Conservation (phyloP, 2,113 vertebrate genomes). For the Dunckerocampus dactyliophorus region DNA sequence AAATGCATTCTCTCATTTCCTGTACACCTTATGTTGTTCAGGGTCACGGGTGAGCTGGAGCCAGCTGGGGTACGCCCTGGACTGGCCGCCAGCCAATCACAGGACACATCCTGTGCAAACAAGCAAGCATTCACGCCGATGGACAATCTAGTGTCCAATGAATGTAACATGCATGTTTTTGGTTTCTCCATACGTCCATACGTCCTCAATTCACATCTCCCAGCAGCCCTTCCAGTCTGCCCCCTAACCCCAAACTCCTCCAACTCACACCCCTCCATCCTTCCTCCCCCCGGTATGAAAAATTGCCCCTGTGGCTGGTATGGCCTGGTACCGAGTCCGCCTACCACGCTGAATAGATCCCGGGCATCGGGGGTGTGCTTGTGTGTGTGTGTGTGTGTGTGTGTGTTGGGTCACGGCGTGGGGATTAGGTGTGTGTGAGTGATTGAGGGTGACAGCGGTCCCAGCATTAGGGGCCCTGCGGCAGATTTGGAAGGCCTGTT, state of each 20-base stretch:
- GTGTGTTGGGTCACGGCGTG: constrained; percentile 64
- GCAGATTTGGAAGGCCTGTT: constrained; percentile 73
- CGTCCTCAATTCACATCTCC: neutral
- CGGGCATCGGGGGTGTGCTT: constrained; percentile 15
- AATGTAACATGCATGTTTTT: neutral
- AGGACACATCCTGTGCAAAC: no score
- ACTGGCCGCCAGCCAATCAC: no score
- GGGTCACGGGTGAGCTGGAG: no score
- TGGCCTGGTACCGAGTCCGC: constrained; percentile 61
- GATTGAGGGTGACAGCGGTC: constrained; percentile 76
- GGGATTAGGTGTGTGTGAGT: constrained; percentile 74
- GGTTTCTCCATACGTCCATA: neutral
- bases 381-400: constrained; percentile 35
- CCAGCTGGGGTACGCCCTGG: no score
- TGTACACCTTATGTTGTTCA: no score
- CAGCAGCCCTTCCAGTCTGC: neutral
- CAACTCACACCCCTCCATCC: constrained; percentile 7
- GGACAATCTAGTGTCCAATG: no score
- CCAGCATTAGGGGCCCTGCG: constrained; percentile 71
- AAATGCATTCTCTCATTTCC: no score
- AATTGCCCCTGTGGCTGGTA: constrained; percentile 62
- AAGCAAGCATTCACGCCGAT: no score
- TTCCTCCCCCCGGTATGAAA: constrained; percentile 23
- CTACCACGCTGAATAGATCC: constrained; percentile 47
- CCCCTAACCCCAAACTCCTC: neutral